Evolutionary conservation across 2,797 vertebrate species (phyloP).

Genomic region (Xiphophorus birchmanni): DNA sequence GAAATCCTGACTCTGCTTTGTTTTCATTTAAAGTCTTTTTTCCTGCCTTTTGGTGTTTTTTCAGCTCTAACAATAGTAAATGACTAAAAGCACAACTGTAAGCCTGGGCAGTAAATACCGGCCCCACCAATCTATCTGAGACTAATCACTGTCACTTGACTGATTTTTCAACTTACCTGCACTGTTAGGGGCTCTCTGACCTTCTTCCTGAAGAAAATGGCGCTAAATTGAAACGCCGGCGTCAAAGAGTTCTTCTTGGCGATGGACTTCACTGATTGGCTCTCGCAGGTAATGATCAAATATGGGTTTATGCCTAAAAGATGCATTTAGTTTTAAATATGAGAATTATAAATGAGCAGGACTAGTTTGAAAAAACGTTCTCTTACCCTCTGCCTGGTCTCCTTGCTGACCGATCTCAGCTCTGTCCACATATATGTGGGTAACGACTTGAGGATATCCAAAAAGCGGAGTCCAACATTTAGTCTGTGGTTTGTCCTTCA

Average conservation of each 20-base stretch:
- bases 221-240: slow-evolving; percentile 84
- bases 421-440: slow-evolving; percentile 84
- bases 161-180: slow-evolving; percentile 80
- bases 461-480: slow-evolving; percentile 86
- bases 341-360: not conserved
- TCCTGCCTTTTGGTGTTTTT: not conserved
- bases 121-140: not conserved
- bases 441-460: slow-evolving; percentile 88
- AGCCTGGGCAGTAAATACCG: not conserved
- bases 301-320: slow-evolving; percentile 89
- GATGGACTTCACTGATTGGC: slow-evolving; percentile 75
- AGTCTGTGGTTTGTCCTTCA: slow-evolving; percentile 83
- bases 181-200: slow-evolving; percentile 84
- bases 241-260: slow-evolving; percentile 78
- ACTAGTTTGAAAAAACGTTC: not conserved
- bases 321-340: not conserved
- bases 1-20: not conserved
- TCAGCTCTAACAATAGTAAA: not conserved
- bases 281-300: slow-evolving; percentile 89
- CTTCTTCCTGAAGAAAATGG: slow-evolving; percentile 90
- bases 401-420: slow-evolving; percentile 86
- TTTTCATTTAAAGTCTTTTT: not conserved
- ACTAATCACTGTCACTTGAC: not conserved
- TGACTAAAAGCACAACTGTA: not conserved
- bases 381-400: slow-evolving; percentile 76